Evolutionary conservation across 1,140 invertebrate species (phyloP).

Genomic region (Penaeus japonicus): DNA sequence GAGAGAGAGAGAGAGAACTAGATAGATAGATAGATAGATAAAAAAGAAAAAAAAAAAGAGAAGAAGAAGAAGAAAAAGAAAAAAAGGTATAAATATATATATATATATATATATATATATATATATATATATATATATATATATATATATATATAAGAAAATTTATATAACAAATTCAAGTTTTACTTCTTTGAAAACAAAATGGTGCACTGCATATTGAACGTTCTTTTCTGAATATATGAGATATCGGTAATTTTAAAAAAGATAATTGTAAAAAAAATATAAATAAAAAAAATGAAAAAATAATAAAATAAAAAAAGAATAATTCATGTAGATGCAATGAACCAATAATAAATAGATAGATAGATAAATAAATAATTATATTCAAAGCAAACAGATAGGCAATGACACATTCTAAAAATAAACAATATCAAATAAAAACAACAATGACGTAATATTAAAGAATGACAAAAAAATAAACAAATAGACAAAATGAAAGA

Average conservation of each 20-base stretch:
- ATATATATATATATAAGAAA: too few species aligned
- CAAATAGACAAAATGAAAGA: background rate
- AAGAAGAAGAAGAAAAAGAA: background rate
- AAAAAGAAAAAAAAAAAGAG: background rate
- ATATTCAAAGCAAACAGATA: too few species aligned
- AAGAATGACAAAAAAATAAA: background rate
- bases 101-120: too few species aligned
- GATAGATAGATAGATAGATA: background rate
- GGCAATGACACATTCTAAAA: background rate
- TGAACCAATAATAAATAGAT: background rate
- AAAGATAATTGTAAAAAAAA: too few species aligned
- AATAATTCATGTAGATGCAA: background rate
- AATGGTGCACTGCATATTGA: too few species aligned
- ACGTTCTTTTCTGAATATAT: too few species aligned
- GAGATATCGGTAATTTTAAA: too few species aligned
- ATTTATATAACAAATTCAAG: too few species aligned
- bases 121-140: too few species aligned
- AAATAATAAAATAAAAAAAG: too few species aligned
- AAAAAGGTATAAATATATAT: background rate
- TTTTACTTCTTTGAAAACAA: too few species aligned
- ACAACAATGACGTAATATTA: background rate
- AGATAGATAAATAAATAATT: background rate
- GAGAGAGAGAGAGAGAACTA: background rate
- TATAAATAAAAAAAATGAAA: too few species aligned
- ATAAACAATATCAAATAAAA: background rate